Base-by-base conservation (phyloP, 2,888 invertebrate species). In the Macrosoma leucophasiata region DNA sequence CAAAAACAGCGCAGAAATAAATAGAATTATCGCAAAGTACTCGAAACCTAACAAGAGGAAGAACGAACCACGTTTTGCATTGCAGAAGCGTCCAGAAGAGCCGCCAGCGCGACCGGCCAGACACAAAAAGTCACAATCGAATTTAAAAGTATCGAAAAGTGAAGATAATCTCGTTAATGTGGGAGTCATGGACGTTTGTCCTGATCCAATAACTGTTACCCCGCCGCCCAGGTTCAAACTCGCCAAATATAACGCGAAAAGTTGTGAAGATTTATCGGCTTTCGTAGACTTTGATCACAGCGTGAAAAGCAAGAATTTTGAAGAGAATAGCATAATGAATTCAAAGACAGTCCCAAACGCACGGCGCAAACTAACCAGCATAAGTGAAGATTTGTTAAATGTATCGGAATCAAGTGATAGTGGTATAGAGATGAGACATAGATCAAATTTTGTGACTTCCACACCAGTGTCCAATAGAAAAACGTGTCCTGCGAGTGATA, bases 1-100 rank as follows among this genome's bases (percentile, higher is more conserved):
- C 61, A 84, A 84, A 63, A 82, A 82, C 59, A 79, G 78, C 65
- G 72, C 75, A 60, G 84, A 84, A 77, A 77, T 85, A 64, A 84
- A 84, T 59, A 82, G 76, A 77, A 84, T 84, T 69, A 78, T 84
- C 72, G 72, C 82, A 64, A 85, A 84, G 67, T 84, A 84, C 64
- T 84, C 84, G 36, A 75, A 63, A 54, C 69, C 76, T 46, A 70
- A 63, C 54, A 73, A 68, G 64, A 70, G 75, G 61, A 48, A 76
- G 59, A 71, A 67, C 67, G 53, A 55, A 20, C 47, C 37, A 13
- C 74, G 74, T 49, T 64, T 65, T 52, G 41, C 58, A 18, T 46
- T 59, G 41, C 62, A 59, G 18, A 56, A 55, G 42, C 42, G 46
- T 46, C 50, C 58, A 18, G 62, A 64, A 36, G 49, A 54, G 44